phyloP scores from a whole-genome alignment of 2,888 invertebrate species.

The Tetanocera ferruginea region DNA sequence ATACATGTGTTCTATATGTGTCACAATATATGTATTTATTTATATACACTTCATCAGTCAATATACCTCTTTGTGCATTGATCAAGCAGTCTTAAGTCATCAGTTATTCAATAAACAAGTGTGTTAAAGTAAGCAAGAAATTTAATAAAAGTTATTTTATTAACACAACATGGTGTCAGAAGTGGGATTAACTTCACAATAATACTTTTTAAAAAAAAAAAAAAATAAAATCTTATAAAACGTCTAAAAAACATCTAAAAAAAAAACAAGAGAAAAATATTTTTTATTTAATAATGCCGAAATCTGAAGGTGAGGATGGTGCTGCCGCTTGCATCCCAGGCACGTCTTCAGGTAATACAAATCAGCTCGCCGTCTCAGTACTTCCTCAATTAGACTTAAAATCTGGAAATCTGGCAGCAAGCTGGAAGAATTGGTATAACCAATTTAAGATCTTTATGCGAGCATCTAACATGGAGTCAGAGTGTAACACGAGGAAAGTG shows the following conservation, averaged over 20 bases:
- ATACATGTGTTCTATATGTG: too few species aligned
- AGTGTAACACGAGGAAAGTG: conserved; percentile 33
- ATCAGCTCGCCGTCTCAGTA: background rate
- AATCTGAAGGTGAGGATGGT: background rate
- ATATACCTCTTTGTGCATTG: too few species aligned
- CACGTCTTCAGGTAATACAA: background rate
- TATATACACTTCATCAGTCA: too few species aligned
- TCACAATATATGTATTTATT: too few species aligned
- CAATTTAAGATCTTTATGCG: conserved; percentile 48
- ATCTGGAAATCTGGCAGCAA: conserved; percentile 29
- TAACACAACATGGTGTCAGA: conserved; percentile 35
- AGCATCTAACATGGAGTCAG: conserved; percentile 40
- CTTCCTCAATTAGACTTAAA: conserved; percentile 39
- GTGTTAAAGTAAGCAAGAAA: too few species aligned
- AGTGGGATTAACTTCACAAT: too few species aligned
- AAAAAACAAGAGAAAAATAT: too few species aligned
- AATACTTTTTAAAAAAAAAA: too few species aligned
- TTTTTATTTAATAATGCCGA: background rate
- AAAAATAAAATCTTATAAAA: background rate
- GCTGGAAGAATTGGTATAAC: conserved; percentile 44
- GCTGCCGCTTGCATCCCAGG: background rate
- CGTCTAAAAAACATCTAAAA: too few species aligned
- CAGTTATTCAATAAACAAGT: too few species aligned
- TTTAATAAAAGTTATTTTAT: too few species aligned
- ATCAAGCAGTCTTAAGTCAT: too few species aligned